Evolutionary conservation across 2,888 invertebrate genomes (phyloP), one percentile per base, ranked within the genome.

Genomic region (Acronicta leporina): DNA sequence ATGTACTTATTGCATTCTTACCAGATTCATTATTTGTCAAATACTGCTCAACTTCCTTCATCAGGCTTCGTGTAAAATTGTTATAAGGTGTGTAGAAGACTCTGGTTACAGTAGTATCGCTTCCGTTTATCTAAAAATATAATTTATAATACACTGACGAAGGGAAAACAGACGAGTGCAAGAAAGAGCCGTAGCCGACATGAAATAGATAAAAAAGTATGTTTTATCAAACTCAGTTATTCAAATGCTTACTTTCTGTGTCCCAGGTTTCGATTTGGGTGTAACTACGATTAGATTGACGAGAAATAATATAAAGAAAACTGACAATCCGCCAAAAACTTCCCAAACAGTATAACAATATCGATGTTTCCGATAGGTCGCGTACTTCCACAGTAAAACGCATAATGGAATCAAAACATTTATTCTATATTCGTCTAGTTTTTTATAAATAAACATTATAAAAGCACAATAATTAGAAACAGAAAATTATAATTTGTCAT

Each of bases 331-430:
- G 38, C 76, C 52, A 53, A 55, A 55, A 10, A 57, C 15, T 50
- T 75, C 52, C 54, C 48, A 58, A 50, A 63, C 20, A 40, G 60
- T 46, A 15, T 46, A 35, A 44, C 15, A 48, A 35, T 47, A 63
- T 0, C 43, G 47, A 51, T 54, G 15, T 27, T 1, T 2, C 13
- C 53, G 57, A 33, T 41, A 20, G 16, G 30, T 57, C 15, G 8
- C 6, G 40, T 52, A 58, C 25, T 59, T 76, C 64, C 68, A 68
- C 48, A 73, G 2, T 49, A 73, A 57, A 58, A 59, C 68, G 2
- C 20, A 9, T 44, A 75, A 25, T 14, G 60, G 66, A 49, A 3
- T 40, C n/a, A 33, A 40, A 57, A 56, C 8, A 14, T 15, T 2
- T 16, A 1, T 30, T 38, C 0, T 69, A 25, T 14, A 44, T 16